Evolutionary conservation across 1,140 invertebrate genomes (phyloP), one percentile per base, ranked within the genome.

Genomic region (Drosophila novamexicana): DNA sequence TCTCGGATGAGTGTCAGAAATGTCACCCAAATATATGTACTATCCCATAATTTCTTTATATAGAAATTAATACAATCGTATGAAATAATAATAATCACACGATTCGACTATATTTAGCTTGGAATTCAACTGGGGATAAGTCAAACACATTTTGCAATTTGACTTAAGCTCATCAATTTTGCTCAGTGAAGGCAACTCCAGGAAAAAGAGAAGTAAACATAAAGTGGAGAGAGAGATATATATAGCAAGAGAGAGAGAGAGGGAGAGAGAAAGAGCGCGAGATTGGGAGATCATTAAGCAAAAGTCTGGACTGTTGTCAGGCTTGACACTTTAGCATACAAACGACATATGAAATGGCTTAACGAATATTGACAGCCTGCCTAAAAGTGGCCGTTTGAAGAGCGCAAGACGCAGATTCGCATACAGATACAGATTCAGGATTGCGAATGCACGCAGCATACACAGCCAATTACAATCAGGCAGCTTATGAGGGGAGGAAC

Each of bases 221-320:
- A 53, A 1, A 16, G 10, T 29, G 0, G 29, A 14, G 6, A 1
- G 14, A 36, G 14, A 44, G 14, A 22, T 22, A 22, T 22, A 22
- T 22, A 22, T 22, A 4, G 22, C 3, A 2, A 29, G 22, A 36
- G 29, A 12, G n/a, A 16, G 34, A 44, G 36, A 36, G 37, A 16
- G 7, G 47, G 22, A 32, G 34, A 6, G 14, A 29, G 44, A 14
- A 32, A 36, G 10, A 14, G 39, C 6, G 47, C 12, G 7, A 36
- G 53, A 40, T 4, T 16, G 37, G 57, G 62, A 90, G 75, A 89
- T 90, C 85, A 89, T 89, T 89, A 89, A 89, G 81, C 81, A 89
- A 89, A 90, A 85, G 85, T 89, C 81, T 67, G 71, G 85, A 71
- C 81, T 90, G 81, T 89, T 89, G 85, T 89, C 85, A 89, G 85